Percentiles rank a stretch among this genome's conserved stretches.
These are phyloP conservation scores for Hoplodrina ambigua DNA, from an alignment of 2,888 invertebrate genomes.

Conservation along the genomic window DNA sequence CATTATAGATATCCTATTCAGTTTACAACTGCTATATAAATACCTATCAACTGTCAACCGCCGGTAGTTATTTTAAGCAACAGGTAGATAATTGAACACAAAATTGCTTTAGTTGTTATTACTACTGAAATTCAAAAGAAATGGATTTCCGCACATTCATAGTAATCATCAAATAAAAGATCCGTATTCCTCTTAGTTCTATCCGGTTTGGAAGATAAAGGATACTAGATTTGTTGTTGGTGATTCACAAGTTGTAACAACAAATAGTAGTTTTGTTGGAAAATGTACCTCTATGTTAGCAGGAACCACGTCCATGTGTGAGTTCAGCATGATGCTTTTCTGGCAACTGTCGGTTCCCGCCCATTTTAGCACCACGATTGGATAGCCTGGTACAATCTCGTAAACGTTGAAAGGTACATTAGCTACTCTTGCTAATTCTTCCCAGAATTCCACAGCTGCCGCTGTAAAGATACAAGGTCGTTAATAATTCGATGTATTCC, in stretches of 20 bases:
- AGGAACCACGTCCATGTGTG: constrained; percentile 98
- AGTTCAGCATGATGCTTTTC: constrained; percentile 94
- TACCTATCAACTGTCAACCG: not conserved
- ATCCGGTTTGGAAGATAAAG: too few relatives aligned
- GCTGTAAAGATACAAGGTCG: constrained; percentile 78
- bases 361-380: constrained; percentile 95
- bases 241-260: too few relatives aligned
- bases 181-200: too few relatives aligned
- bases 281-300: constrained; percentile 91
- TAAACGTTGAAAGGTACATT: constrained; percentile 90
- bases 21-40: constrained; percentile 18
- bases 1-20: not conserved
- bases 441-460: constrained; percentile 91
- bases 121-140: constrained; percentile 17
- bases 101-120: constrained; percentile 16
- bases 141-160: too few relatives aligned
- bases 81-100: not conserved
- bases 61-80: not conserved
- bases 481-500: too few relatives aligned
- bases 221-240: too few relatives aligned
- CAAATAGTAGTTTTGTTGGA: too few relatives aligned
- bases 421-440: constrained; percentile 91
- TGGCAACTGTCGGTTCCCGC: constrained; percentile 92
- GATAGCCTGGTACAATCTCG: constrained; percentile 88
- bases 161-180: too few relatives aligned